Base-by-base conservation (phyloP, 2,797 vertebrate species). In the Ptychobarbus kaznakovi region DNA sequence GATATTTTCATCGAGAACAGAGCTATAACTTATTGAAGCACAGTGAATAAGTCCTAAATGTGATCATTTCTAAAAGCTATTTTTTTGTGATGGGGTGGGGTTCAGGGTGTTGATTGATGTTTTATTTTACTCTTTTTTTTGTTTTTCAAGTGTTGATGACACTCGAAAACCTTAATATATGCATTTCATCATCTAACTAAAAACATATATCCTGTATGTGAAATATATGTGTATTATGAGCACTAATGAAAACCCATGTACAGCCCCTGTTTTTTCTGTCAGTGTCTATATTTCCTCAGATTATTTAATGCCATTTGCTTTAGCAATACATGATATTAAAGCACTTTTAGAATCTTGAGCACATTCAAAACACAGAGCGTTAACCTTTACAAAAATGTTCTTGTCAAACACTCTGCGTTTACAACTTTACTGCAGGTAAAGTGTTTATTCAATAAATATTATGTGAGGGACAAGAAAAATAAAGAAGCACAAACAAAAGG, bases 341-440 rank as follows among this genome's bases (percentile, higher is more conserved):
- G 89, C 89, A 90, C 89, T 90, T 90, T 90, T 90, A 90, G 89
- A 90, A 88, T 87, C 84, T 86, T 87, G 87, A 90, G 89, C 87
- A 90, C 89, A 90, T 90, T 89, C 61, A 84, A 80, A 89, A 90
- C 87, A 90, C 87, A 87, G 85, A 88, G 88, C 87, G 84, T 89
- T 80, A 87, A 88, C 89, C 89, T 90, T 87, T 90, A 90, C 87
- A 46, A 82, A 87, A 82, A 81, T 58, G 78, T 88, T 88, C 80
- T 77, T 86, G 87, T 90, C 87, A 80, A 82, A 84, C 84, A 88
- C 87, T 88, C 89, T 90, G 89, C 84, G 87, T 90, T 90, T 89
- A 90, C 89, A 90, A 85, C 87, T 90, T 88, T 84, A 88, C 87
- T 82, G 89, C 89, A 86, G 86, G 85, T 82, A 86, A 75, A 74